Base-by-base conservation (phyloP, 1,140 invertebrate species). In the Rhagoletis pomonella region DNA sequence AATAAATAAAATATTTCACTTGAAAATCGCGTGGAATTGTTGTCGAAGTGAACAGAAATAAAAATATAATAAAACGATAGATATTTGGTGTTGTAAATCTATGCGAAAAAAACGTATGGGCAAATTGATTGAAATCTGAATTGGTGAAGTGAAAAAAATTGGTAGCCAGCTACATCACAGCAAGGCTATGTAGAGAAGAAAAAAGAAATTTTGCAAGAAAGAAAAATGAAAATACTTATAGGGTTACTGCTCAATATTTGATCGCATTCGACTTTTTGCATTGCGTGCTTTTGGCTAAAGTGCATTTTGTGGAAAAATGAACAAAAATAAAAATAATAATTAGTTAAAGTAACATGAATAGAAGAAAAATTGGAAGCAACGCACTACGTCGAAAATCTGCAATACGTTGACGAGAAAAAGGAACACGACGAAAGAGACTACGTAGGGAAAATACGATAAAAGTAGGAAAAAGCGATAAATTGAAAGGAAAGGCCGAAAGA, bases 1-100 rank as follows among this genome's bases (percentile, higher is more conserved):
- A 86, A 86, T 86, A 64, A 86, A 58, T 62, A 64, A 86, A 86
- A 64, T 86, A 86, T 86, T 67, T 50, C 60, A 44, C 39, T 42
- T 42, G 29, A 62, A 85, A 44, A 42, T 85, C 42, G 59, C 39
- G 29, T n/a, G 14, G 73, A 81, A 55, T 55, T 85, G 17, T 85
- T 60, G 12, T 12, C 55, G 55, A 85, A 85, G 59, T 85, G 19
- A 59, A 59, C 42, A 14, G 7, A 85, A 29, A 42, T 42, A 59
- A 5, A 62, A 39, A 85, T 59, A 42, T 85, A 44, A 62, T 85
- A n/a, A 85, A 85, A 85, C 29, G n/a, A 14, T 42, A 60, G 62
- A 29, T 62, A 10, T 42, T 62, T 85, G 42, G 14, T 29, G 58
- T 62, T 59, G 29, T 14, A 60, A 55, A 17, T 47, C 39, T 29